Conservation (phyloP, 35 echinoderm and acorn worm genomes). For the Anneissia japonica region DNA sequence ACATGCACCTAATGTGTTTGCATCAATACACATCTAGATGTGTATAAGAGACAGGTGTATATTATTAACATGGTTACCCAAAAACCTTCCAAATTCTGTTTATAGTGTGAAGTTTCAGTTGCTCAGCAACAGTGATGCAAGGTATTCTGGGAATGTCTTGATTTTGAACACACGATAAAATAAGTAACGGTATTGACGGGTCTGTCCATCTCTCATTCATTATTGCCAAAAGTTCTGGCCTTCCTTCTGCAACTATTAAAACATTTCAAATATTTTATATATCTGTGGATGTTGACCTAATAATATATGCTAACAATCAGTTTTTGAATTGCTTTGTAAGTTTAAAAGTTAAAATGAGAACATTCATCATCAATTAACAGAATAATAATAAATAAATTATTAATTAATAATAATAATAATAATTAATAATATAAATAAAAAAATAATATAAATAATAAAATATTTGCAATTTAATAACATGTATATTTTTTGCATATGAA, state of each 20-base stretch:
- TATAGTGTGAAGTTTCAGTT: slow-evolving; percentile 61
- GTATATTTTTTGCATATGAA: too few relatives aligned
- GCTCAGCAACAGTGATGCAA: slow-evolving; percentile 73
- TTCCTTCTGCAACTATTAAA: slow-evolving; percentile 26
- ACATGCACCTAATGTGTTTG: too few relatives aligned
- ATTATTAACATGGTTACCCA: too few relatives aligned
- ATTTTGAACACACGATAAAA: slow-evolving; percentile 62
- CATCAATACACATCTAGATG: too few relatives aligned
- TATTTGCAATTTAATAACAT: too few relatives aligned
- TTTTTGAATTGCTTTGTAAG: too few relatives aligned
- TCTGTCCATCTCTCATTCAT: slow-evolving; percentile 71
- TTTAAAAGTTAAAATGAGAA: neutral
- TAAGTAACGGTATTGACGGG: slow-evolving; percentile 49
- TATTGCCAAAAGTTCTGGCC: slow-evolving; percentile 64
- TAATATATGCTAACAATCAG: neutral
- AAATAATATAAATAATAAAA: too few relatives aligned
- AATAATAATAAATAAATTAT: too few relatives aligned
- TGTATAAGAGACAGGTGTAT: too few relatives aligned
- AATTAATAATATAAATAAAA: too few relatives aligned
- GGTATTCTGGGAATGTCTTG: slow-evolving; percentile 39
- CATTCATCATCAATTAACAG: too few relatives aligned
- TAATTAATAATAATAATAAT: too few relatives aligned
- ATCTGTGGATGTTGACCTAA: neutral
- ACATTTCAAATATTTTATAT: neutral
- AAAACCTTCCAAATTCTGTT: slow-evolving; percentile 90